These are phyloP conservation scores for Limulus polyphemus DNA, from an alignment of 2,888 invertebrate genomes.

Conservation along the genomic window DNA sequence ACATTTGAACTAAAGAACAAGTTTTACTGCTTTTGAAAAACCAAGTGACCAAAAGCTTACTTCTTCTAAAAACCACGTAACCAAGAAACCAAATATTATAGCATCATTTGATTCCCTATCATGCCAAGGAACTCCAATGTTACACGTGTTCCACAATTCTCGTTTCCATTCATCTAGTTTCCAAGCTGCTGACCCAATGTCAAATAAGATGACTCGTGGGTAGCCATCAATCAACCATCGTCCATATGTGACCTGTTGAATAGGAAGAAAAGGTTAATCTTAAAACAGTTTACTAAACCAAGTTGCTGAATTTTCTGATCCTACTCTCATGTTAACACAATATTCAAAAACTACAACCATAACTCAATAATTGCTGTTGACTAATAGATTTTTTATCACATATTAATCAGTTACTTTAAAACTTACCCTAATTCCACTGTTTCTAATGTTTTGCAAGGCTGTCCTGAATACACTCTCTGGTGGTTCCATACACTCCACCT, in stretches of 20 bases:
- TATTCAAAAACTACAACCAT: too few relatives aligned
- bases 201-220: constrained; percentile 93
- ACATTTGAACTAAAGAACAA: too few relatives aligned
- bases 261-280: too few relatives aligned
- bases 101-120: constrained; percentile 95
- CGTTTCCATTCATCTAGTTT: constrained; percentile 89
- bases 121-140: constrained; percentile 84
- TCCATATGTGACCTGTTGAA: constrained; percentile 67
- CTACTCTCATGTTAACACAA: too few relatives aligned
- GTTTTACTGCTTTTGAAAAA: too few relatives aligned
- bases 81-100: constrained; percentile 87
- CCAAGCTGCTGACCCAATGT: constrained; percentile 91
- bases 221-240: constrained; percentile 99
- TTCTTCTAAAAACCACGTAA: constrained; percentile 80
- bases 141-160: constrained; percentile 77
- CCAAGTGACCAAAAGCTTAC: constrained; percentile 39
- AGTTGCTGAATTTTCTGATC: too few relatives aligned
- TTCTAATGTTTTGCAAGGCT: constrained; percentile 63
- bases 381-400: too few relatives aligned
- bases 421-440: constrained; percentile 70
- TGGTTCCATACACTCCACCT: constrained; percentile 86
- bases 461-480: constrained; percentile 56
- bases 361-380: too few relatives aligned
- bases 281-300: too few relatives aligned
- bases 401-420: too few relatives aligned